These are phyloP conservation scores for Mormyrus lacerda DNA, from an alignment of 2,113 vertebrate species.

Conservation along the genomic window DNA sequence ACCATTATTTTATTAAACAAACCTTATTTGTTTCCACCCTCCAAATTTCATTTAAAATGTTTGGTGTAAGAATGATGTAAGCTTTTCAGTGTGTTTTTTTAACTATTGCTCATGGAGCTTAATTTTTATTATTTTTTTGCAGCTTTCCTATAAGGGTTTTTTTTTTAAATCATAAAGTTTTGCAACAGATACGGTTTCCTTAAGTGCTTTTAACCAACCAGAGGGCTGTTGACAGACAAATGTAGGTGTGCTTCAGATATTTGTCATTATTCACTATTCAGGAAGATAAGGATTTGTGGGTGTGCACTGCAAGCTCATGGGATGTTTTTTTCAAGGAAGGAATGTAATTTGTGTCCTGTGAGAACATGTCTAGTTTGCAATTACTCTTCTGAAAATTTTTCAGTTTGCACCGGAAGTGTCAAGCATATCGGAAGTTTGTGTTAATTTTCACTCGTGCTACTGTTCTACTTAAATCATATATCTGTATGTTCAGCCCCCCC, in stretches of 20 bases:
- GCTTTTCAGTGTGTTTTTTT: neutral
- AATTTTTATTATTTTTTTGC: neutral
- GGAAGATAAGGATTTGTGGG: neutral
- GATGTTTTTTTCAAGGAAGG: neutral
- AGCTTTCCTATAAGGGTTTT: neutral
- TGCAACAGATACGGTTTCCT: neutral
- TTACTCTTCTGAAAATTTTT: neutral
- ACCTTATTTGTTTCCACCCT: neutral
- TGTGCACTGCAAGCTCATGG: neutral
- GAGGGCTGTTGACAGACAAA: neutral
- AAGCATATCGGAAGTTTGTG: neutral
- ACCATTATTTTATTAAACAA: neutral
- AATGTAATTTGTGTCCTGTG: slow-evolving; percentile 12
- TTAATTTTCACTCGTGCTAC: neutral
- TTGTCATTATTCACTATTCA: neutral
- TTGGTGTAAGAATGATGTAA: neutral
- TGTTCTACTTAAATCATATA: neutral
- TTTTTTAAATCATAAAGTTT: neutral
- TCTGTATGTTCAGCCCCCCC: neutral
- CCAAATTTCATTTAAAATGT: neutral
- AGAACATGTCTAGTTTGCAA: slow-evolving; percentile 15
- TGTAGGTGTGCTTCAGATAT: neutral
- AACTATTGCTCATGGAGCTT: neutral
- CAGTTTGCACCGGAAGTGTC: neutral
- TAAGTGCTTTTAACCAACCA: neutral